Base-by-base conservation (phyloP, 2,797 vertebrate genomes). In the Sebastes wilsoni region DNA sequence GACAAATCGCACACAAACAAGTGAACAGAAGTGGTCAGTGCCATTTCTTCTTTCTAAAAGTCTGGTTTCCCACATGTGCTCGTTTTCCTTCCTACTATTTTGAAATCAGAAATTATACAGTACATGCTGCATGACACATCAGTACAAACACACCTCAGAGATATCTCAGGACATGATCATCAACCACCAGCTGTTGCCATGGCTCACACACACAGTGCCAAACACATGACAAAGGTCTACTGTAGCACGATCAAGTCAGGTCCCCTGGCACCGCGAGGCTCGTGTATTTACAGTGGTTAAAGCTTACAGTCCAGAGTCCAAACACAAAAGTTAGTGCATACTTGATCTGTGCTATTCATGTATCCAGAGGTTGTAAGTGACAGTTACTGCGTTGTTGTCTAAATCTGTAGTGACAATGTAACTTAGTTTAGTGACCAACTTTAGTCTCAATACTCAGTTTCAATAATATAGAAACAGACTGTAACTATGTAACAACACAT, bases 1-100 rank as follows among this genome's bases (percentile, higher is more conserved):
- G 14, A 62, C 28, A 55, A 60, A 28, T 55, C 25, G 49, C 72
- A 73, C 64, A 66, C 38, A 16, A 72, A 68, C 5, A 46, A 11
- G 38, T 5, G 30, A 78, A 79, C 34, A 64, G 77, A 91, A 82
- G 69, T 72, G 62, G 65, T 30, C 22, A 23, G 30, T 28, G 30
- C 61, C 23, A 75, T 72, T 94, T 93, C 91, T 83, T 74, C 86
- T 93, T 92, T 94, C 72, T 87, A 46, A 82, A 82, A 75, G 58
- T 61, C 42, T 75, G 72, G 64, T 92, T 94, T 90, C 68, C 79
- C 16, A 88, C 82, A 92, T 83, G 83, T 59, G 64, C 71, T 66
- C 2, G 74, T 79, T 93, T 93, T 93, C 92, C 93, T 93, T 85
- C 90, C 78, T 81, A 77, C 8, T 76, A 38, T 72, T 76, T 75